Percentiles rank a stretch among this genome's conserved stretches.
phyloP scores from a whole-genome alignment of 2,113 vertebrate species.

The Sminthopsis crassicaudata region DNA sequence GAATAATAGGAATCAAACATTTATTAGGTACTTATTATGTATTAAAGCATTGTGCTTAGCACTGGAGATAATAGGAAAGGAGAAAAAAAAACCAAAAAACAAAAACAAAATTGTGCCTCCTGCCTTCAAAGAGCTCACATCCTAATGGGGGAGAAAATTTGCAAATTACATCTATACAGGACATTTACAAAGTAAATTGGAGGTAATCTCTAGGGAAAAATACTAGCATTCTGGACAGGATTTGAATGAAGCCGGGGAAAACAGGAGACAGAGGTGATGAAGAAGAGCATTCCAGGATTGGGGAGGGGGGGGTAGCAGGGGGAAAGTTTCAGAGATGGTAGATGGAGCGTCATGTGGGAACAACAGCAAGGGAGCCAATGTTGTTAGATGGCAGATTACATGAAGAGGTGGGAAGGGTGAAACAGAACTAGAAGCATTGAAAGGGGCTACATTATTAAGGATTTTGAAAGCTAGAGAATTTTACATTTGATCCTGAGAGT shows the following conservation, averaged over 20 bases:
- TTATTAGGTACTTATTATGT: background rate
- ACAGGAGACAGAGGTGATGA: background rate
- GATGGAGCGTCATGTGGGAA: background rate
- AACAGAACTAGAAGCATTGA: background rate
- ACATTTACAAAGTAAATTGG: background rate
- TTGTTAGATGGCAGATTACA: background rate
- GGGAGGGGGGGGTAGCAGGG: rapidly evolving
- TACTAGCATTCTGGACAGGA: background rate
- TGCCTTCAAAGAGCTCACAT: background rate
- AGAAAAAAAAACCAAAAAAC: background rate
- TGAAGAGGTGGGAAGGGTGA: background rate
- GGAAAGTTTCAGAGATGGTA: background rate
- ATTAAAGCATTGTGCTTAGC: background rate
- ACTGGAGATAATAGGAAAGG: background rate
- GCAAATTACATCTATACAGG: background rate
- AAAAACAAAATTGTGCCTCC: no score
- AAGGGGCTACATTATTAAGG: background rate
- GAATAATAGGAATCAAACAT: background rate
- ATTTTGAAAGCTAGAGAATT: background rate
- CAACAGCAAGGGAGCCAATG: background rate
- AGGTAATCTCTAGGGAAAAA: background rate
- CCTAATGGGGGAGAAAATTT: background rate
- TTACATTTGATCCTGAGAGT: background rate
- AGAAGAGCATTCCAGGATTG: background rate
- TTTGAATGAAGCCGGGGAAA: background rate